Percentiles rank a stretch among this genome's conserved stretches.
Conservation (phyloP, 2,888 invertebrate species). For the Gymnosoma rotundatum region DNA sequence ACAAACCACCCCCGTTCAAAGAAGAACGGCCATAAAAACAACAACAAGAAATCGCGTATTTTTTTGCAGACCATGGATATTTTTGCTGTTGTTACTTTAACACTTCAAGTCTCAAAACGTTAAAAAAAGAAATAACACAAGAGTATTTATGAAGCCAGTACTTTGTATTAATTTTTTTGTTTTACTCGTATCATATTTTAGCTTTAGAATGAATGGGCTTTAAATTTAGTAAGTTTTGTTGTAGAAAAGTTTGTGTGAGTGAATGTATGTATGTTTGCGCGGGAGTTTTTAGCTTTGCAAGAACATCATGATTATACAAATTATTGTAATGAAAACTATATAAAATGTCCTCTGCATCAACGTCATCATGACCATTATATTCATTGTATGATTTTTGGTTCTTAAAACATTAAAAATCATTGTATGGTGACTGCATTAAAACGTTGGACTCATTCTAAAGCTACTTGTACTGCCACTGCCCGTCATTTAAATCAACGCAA, state of each 20-base stretch:
- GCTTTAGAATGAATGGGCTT: conserved; percentile 25
- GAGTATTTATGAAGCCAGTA: background rate
- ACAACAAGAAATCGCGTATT: conserved; percentile 49
- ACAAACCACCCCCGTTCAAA: conserved; percentile 59
- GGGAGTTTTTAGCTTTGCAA: background rate
- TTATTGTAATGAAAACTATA: conserved; percentile 46
- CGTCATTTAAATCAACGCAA: conserved; percentile 70
- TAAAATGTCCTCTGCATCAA: conserved; percentile 32
- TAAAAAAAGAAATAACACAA: background rate
- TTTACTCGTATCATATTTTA: conserved; percentile 5
- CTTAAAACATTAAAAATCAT: conserved; percentile 27
- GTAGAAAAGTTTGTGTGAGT: background rate
- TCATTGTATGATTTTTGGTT: conserved; percentile 45
- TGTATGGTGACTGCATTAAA: conserved; percentile 60
- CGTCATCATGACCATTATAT: conserved; percentile 39
- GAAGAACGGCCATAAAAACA: conserved; percentile 32
- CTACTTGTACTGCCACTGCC: conserved; percentile 42
- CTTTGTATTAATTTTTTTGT: conserved; percentile 14
- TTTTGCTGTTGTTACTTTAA: conserved; percentile 43
- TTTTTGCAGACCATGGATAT: conserved; percentile 23
- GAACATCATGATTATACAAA: conserved; percentile 44
- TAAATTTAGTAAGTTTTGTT: conserved; percentile 24
- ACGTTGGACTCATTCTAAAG: conserved; percentile 55
- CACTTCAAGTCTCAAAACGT: conserved; percentile 52
- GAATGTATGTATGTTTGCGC: background rate